Evolutionary conservation across 1,140 invertebrate genomes (phyloP).

Genomic region (Nasonia longicornis): DNA sequence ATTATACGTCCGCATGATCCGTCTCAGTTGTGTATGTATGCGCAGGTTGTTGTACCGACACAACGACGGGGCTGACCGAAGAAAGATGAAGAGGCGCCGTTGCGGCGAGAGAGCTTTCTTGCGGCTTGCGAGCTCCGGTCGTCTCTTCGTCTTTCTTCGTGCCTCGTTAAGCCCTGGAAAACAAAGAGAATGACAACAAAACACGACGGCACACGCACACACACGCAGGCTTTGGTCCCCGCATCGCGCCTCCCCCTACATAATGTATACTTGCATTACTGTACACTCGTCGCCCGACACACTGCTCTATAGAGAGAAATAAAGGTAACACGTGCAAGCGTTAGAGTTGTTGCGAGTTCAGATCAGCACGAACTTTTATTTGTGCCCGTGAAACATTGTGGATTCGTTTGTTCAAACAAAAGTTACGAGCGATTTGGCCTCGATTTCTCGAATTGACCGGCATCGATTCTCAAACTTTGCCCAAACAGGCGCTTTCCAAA

Average conservation of each 20-base stretch:
- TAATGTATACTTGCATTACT: too few species aligned
- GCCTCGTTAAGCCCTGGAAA: conserved; percentile 12
- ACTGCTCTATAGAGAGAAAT: not conserved
- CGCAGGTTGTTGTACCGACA: not conserved
- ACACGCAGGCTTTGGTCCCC: too few species aligned
- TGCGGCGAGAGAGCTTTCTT: not conserved
- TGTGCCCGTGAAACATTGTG: not conserved
- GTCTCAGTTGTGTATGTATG: not conserved
- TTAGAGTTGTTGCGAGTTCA: conserved; percentile 12
- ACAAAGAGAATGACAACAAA: conserved; percentile 13
- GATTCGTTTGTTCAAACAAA: too few species aligned
- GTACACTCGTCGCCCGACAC: not conserved
- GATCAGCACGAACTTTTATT: not conserved
- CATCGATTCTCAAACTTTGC: not conserved
- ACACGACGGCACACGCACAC: not conserved
- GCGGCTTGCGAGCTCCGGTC: not conserved
- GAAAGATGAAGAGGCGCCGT: conserved; percentile 11
- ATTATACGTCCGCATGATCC: not conserved
- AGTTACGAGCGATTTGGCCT: too few species aligned
- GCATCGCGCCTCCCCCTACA: too few species aligned
- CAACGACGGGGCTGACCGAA: conserved; percentile 11
- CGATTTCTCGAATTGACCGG: too few species aligned
- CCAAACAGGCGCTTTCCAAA: not conserved
- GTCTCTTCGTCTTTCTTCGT: conserved; percentile 35
- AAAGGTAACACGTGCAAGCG: not conserved